These are phyloP conservation scores for Parambassis ranga DNA, from an alignment of 2,797 vertebrate genomes.

Conservation along the genomic window DNA sequence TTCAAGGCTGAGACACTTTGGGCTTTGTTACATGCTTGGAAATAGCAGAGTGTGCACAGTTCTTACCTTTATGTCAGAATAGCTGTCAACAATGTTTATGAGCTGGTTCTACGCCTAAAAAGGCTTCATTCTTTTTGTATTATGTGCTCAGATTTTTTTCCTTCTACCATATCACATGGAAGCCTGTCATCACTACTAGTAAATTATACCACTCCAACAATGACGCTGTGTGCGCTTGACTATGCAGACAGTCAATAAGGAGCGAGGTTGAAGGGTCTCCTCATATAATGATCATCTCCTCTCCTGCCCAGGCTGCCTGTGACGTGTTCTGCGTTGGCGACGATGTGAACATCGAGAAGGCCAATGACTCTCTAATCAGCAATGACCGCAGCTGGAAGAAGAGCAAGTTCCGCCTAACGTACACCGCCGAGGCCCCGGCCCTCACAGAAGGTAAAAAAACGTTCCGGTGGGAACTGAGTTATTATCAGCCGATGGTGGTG, in stretches of 20 bases:
- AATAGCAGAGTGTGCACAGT: background rate
- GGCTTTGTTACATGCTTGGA: background rate
- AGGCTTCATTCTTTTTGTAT: no score
- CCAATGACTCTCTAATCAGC: constrained; percentile 95
- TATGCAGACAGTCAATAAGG: no score
- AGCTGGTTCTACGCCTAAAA: no score
- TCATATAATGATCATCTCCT: no score
- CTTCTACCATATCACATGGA: no score
- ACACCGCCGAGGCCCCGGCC: constrained; percentile 88
- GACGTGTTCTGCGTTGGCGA: constrained; percentile 98
- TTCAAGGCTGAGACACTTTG: constrained; percentile 3
- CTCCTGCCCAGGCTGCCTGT: constrained; percentile 89
- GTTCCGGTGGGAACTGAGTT: background rate
- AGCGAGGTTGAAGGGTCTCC: no score
- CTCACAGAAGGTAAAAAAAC: constrained; percentile 88
- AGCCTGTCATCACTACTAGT: no score
- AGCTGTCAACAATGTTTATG: no score
- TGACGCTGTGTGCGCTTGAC: no score
- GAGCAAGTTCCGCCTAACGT: constrained; percentile 94
- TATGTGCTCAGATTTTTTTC: background rate
- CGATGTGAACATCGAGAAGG: constrained; percentile 98
- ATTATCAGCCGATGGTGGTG: background rate
- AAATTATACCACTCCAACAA: no score
- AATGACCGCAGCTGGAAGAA: constrained; percentile 99
- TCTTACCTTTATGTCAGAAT: background rate